These are phyloP conservation scores for Arrhamphus sclerolepis DNA, from an alignment of 2,797 vertebrate genomes.

Conservation along the genomic window DNA sequence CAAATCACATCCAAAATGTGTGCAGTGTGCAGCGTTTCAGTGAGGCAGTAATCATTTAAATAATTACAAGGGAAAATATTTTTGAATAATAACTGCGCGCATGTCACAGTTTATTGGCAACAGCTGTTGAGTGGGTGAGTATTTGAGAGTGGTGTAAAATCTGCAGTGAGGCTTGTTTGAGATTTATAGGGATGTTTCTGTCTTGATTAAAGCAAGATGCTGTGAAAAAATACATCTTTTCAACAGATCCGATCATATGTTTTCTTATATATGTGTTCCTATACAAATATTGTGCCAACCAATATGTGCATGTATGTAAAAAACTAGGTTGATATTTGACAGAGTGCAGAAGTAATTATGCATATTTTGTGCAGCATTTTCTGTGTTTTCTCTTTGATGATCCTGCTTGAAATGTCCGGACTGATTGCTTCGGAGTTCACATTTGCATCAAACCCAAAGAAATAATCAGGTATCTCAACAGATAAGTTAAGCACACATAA, in stretches of 20 bases:
- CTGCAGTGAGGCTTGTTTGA: slow-evolving; percentile 5
- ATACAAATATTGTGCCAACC: too few species aligned
- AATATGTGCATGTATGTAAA: too few species aligned
- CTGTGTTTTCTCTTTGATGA: too few species aligned
- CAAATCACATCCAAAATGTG: slow-evolving; percentile 28
- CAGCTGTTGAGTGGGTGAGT: slow-evolving; percentile 53
- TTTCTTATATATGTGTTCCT: too few species aligned
- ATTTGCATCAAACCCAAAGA: too few species aligned
- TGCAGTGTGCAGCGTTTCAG: slow-evolving; percentile 14
- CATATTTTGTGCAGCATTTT: too few species aligned
- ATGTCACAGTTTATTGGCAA: slow-evolving; percentile 32
- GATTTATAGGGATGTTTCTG: not conserved
- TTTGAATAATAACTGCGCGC: slow-evolving; percentile 32
- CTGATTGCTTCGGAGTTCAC: too few species aligned
- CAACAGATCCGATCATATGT: not conserved
- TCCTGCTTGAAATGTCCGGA: too few species aligned
- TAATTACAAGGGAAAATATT: slow-evolving; percentile 29
- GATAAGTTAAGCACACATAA: too few species aligned
- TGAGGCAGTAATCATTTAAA: slow-evolving; percentile 40
- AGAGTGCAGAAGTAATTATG: too few species aligned
- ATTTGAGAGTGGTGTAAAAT: slow-evolving; percentile 13
- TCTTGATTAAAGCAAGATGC: slow-evolving; percentile 1
- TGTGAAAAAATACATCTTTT: not conserved
- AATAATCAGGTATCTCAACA: too few species aligned
- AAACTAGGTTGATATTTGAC: too few species aligned